These are phyloP conservation scores for Eidolon dupreanum DNA, from an alignment of 2,797 vertebrate species.

Conservation along the genomic window DNA sequence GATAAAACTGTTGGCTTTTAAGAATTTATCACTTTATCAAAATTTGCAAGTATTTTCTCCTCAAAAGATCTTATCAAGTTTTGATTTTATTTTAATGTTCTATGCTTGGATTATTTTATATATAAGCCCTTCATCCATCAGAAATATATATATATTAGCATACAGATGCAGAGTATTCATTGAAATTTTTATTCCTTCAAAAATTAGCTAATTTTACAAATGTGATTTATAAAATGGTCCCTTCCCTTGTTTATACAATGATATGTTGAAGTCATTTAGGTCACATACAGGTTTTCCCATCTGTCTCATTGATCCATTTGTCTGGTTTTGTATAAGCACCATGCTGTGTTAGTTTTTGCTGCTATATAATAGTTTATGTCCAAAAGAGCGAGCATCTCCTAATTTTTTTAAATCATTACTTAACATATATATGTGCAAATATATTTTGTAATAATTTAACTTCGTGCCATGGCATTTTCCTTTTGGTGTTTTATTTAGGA, in stretches of 20 bases:
- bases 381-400: background rate
- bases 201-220: conserved; percentile 46
- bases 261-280: background rate
- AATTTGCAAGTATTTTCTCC: background rate
- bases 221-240: background rate
- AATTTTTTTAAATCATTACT: background rate
- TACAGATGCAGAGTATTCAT: background rate
- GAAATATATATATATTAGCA: background rate
- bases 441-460: background rate
- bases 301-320: background rate
- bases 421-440: background rate
- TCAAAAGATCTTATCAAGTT: background rate
- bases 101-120: background rate
- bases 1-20: background rate
- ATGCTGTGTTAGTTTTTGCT: background rate
- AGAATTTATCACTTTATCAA: background rate
- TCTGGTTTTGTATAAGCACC: background rate
- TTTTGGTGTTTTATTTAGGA: background rate
- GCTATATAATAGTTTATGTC: background rate
- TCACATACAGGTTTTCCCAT: background rate
- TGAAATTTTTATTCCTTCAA: background rate
- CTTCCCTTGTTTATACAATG: background rate
- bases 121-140: background rate
- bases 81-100: conserved; percentile 33
- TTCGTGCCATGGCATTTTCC: background rate